Evolutionary conservation across 2,888 invertebrate genomes (phyloP).

Genomic region (Eumerus sabulonum): DNA sequence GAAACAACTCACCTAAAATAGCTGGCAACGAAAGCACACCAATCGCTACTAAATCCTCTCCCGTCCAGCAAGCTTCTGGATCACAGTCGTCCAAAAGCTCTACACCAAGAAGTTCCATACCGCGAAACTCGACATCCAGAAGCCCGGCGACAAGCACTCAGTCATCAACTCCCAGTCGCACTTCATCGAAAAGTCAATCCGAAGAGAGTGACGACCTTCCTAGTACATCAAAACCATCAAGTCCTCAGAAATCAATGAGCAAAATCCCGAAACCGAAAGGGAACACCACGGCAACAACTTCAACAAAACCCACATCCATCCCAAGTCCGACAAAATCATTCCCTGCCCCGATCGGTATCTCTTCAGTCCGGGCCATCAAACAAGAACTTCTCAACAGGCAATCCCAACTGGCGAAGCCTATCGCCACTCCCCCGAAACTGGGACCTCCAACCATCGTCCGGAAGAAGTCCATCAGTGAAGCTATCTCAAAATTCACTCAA

Average conservation of each 20-base stretch:
- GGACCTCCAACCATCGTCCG: conserved; percentile 70
- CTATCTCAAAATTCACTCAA: conserved; percentile 74
- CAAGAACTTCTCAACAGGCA: conserved; percentile 75
- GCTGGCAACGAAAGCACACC: too few relatives aligned
- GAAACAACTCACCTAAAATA: too few relatives aligned
- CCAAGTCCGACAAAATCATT: conserved; percentile 77
- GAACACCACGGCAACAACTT: conserved; percentile 37
- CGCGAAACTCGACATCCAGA: too few relatives aligned
- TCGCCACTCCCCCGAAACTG: conserved; percentile 71
- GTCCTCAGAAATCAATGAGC: conserved; percentile 61
- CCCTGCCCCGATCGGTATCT: conserved; percentile 75
- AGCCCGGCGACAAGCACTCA: too few relatives aligned
- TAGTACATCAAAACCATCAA: conserved; percentile 36
- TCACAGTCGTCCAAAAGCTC: too few relatives aligned
- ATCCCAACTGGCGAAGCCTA: conserved; percentile 48
- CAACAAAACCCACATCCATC: conserved; percentile 49
- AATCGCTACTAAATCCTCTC: too few relatives aligned
- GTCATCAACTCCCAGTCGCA: too few relatives aligned
- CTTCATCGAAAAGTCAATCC: neutral
- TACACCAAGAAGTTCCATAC: too few relatives aligned
- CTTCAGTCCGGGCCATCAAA: conserved; percentile 76
- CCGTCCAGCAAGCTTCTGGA: too few relatives aligned
- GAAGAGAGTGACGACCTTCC: conserved; percentile 15
- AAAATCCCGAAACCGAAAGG: conserved; percentile 73
- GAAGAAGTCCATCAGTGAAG: conserved; percentile 76